Evolutionary conservation across 2,888 invertebrate species (phyloP).

Genomic region (Choreutis nemorana): DNA sequence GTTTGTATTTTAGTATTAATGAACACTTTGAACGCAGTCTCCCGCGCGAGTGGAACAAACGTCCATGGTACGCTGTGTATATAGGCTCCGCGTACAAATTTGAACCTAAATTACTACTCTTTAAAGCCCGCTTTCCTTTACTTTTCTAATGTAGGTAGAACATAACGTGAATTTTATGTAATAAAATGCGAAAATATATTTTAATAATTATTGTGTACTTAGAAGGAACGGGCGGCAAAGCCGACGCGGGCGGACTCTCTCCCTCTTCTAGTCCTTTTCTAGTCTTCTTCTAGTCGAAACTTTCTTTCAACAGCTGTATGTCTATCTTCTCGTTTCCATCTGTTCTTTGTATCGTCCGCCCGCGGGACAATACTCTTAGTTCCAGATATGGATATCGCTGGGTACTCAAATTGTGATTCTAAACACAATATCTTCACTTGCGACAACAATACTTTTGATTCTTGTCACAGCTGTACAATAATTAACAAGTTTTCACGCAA

Average conservation of each 20-base stretch:
- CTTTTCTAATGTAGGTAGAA: conserved; percentile 63
- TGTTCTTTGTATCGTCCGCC: conserved; percentile 31
- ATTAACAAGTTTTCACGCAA: conserved; percentile 15
- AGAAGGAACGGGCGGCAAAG: conserved; percentile 59
- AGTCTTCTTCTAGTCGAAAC: conserved; percentile 21
- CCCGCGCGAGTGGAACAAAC: conserved; percentile 47
- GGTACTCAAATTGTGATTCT: conserved; percentile 46
- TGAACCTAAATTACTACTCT: conserved; percentile 55
- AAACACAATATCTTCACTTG: conserved; percentile 4
- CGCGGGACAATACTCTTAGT: conserved; percentile 52
- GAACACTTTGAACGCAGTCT: conserved; percentile 20
- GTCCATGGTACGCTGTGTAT: conserved; percentile 66
- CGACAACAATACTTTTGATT: conserved; percentile 16
- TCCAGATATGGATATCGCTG: conserved; percentile 35
- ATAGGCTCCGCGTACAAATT: conserved; percentile 63
- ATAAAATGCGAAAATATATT: conserved; percentile 66
- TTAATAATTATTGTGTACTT: conserved; percentile 66
- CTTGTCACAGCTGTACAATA: conserved; percentile 15
- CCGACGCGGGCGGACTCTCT: conserved; percentile 54
- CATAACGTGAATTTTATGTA: conserved; percentile 67
- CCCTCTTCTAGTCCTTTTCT: conserved; percentile 20
- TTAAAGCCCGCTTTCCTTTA: conserved; percentile 56
- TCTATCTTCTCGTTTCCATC: conserved; percentile 15
- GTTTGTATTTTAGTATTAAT: neutral
- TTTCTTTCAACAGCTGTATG: too few relatives aligned